Evolutionary conservation across 2,888 invertebrate genomes (phyloP), one percentile per base, ranked within the genome.

Genomic region (Phalera bucephala): DNA sequence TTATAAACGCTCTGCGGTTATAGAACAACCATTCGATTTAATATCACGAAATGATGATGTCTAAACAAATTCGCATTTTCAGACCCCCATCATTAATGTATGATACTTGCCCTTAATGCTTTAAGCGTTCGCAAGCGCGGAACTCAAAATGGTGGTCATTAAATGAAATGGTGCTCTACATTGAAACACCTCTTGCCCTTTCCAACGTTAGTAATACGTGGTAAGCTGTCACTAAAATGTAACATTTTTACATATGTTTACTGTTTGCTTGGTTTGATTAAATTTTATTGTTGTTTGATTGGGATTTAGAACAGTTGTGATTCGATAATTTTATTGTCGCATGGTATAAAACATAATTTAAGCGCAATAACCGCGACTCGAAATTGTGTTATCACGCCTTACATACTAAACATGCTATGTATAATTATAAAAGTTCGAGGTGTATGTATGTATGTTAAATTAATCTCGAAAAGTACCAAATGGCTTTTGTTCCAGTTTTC

Each of bases 91-190:
- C 61, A 59, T 63, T 27, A 70, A 65, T 64, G 60, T 52, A 60
- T 64, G 63, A 55, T 53, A 45, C 63, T 64, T 57, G 50, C 45
- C 52, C 52, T 56, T 52, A 65, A 69, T 57, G 55, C 51, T 51
- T 49, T 44, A 60, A 65, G 54, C 58, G 59, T 61, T 64, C 58
- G 58, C 59, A 48, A 62, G 62, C 52, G 61, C 51, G 58, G 62
- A 64, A 64, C 66, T 69, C 53, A 59, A 56, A 65, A 76, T 69
- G 64, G 46, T 54, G 39, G 54, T 51, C 69, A 67, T 75, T 72
- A 72, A 69, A 70, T 43, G 54, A 62, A 74, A 73, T 66, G 66
- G 53, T 45, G 50, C 57, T 64, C 53, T 49, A 64, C 60, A 69
- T 62, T 69, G 62, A 67, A 69, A 68, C 65, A 68, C 59, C 60